phyloP scores from a whole-genome alignment of 1,140 invertebrate genomes.

The Neodiprion virginianus region DNA sequence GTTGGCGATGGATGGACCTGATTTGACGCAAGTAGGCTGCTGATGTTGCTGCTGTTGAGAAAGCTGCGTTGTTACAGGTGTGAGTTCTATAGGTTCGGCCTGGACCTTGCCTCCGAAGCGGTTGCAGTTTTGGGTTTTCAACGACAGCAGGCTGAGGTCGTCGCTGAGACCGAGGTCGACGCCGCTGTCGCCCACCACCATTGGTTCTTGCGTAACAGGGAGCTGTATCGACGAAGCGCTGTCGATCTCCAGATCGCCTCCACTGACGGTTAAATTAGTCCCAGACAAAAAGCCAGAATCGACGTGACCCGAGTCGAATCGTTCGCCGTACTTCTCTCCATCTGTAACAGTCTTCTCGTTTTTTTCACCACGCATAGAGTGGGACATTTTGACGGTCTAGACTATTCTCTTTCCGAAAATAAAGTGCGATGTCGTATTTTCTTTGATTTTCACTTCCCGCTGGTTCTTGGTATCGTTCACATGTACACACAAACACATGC shows the following conservation, averaged over 20 bases:
- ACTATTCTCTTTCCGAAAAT: neutral
- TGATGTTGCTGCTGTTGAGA: constrained; percentile 2
- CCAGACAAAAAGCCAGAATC: constrained; percentile 67
- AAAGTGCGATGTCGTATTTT: neutral
- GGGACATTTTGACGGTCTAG: constrained; percentile 35
- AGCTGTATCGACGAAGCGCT: constrained; percentile 9
- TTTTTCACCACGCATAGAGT: constrained; percentile 20
- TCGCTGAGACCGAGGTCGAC: constrained; percentile 63
- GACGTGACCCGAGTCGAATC: constrained; percentile 31
- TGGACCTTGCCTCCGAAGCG: constrained; percentile 34
- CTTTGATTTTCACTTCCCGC: neutral
- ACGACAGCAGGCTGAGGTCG: constrained; percentile 60
- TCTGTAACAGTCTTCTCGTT: constrained; percentile 38
- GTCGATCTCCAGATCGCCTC: constrained; percentile 11
- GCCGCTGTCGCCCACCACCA: constrained; percentile 60
- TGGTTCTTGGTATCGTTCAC: neutral
- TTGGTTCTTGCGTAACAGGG: constrained; percentile 39
- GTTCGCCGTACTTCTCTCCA: constrained; percentile 17
- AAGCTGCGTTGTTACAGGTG: constrained; percentile 23
- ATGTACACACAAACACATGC: neutral
- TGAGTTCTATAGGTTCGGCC: constrained; percentile 32
- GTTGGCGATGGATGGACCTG: neutral
- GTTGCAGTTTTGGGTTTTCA: constrained; percentile 49
- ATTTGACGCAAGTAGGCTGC: neutral
- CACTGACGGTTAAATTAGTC: constrained; percentile 55